phyloP scores from a whole-genome alignment of 2,797 vertebrate species.

The Merluccius polli region DNA sequence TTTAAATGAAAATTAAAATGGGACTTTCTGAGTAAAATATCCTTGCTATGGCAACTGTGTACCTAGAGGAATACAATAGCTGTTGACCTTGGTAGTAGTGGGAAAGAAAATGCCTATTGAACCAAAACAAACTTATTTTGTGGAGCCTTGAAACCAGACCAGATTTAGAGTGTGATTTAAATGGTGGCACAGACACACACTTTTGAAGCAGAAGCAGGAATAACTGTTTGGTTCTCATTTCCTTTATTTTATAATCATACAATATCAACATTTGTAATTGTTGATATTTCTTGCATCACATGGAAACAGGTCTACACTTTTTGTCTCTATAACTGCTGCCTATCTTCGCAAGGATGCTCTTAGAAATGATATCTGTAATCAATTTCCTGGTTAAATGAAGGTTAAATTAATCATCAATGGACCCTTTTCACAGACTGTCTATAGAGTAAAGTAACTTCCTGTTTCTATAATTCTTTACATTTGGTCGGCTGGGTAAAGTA shows the following conservation, averaged over 20 bases:
- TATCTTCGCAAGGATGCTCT: background rate
- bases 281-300: too few relatives aligned
- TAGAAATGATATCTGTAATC: background rate
- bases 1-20: background rate
- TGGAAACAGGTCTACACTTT: too few relatives aligned
- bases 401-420: background rate
- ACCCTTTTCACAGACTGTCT: too few relatives aligned
- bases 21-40: background rate
- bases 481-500: too few relatives aligned
- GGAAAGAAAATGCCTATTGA: conserved; percentile 1
- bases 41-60: background rate
- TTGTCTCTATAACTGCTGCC: too few relatives aligned
- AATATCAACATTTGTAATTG: too few relatives aligned
- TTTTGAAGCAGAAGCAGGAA: too few relatives aligned
- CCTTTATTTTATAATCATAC: too few relatives aligned
- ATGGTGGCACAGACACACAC: background rate
- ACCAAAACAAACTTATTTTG: background rate
- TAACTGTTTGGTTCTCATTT: background rate
- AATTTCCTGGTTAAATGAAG: background rate
- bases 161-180: too few relatives aligned
- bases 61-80: background rate
- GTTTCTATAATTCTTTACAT: too few relatives aligned
- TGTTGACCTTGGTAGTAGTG: background rate
- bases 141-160: too few relatives aligned
- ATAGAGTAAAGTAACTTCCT: too few relatives aligned